Evolutionary conservation across 2,888 invertebrate species (phyloP).

Genomic region (Apodemia zela): DNA sequence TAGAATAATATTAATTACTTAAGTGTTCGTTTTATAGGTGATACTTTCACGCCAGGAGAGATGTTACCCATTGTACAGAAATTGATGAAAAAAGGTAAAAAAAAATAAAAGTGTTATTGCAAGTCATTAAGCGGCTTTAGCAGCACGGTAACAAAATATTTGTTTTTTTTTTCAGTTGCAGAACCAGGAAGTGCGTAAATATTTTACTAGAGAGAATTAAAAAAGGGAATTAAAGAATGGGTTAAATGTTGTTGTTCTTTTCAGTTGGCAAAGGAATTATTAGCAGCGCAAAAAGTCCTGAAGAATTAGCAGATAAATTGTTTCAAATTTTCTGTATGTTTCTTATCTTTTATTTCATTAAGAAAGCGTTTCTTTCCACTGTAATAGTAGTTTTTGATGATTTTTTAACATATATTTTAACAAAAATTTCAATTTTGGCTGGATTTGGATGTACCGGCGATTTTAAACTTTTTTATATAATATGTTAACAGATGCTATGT

Average conservation of each 20-base stretch:
- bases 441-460: too few relatives aligned
- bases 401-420: too few relatives aligned
- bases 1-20: background rate
- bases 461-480: too few relatives aligned
- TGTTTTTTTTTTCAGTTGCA: constrained; percentile 39
- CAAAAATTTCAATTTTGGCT: too few relatives aligned
- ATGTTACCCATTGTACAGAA: constrained; percentile 47
- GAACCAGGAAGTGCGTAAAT: constrained; percentile 41
- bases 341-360: constrained; percentile 13
- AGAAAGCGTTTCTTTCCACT: too few relatives aligned
- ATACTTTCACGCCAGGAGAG: constrained; percentile 50
- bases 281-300: constrained; percentile 42
- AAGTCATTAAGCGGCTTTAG: background rate
- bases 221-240: constrained; percentile 5
- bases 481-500: too few relatives aligned
- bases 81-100: constrained; percentile 47
- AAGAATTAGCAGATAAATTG: constrained; percentile 53
- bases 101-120: background rate
- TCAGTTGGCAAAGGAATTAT: constrained; percentile 57
- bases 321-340: constrained; percentile 57
- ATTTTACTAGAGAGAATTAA: constrained; percentile 7
- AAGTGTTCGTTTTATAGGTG: constrained; percentile 41
- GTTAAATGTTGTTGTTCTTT: constrained; percentile 25
- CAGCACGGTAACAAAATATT: constrained; percentile 15
- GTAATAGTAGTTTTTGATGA: too few relatives aligned